phyloP scores from a whole-genome alignment of 2,797 vertebrate genomes.

The Lepus oiostolus region DNA sequence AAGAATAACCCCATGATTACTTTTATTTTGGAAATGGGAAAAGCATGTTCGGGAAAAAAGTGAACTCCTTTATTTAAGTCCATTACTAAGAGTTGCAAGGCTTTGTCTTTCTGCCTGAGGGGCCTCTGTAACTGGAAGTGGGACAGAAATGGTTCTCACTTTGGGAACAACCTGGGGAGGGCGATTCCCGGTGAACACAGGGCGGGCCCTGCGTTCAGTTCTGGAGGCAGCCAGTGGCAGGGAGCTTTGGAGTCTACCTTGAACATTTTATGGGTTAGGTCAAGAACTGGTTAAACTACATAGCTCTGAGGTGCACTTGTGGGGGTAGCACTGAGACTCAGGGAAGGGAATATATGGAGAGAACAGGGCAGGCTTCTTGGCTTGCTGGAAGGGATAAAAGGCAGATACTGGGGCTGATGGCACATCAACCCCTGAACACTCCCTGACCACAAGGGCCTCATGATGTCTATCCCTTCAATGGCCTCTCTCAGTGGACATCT shows the following conservation, averaged over 20 bases:
- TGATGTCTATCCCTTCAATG: rapidly evolving
- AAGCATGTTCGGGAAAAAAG: not conserved
- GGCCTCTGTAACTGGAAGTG: not conserved
- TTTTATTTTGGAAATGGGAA: conserved; percentile 44
- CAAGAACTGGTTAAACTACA: not conserved
- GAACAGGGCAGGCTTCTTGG: not conserved
- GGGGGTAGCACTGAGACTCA: not conserved
- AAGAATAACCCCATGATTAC: conserved; percentile 34
- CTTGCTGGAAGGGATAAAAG: not conserved
- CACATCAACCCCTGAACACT: not conserved
- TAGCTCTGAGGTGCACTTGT: not conserved
- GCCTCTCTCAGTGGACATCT: not conserved
- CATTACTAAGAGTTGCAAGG: not conserved
- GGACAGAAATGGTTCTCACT: not conserved
- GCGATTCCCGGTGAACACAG: not conserved
- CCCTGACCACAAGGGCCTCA: not conserved
- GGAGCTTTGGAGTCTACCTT: not conserved
- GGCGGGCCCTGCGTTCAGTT: not conserved
- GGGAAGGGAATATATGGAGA: not conserved
- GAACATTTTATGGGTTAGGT: not conserved
- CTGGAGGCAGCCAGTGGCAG: not conserved
- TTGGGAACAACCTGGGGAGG: not conserved
- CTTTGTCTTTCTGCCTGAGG: not conserved
- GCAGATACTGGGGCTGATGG: not conserved
- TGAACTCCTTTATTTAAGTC: not conserved